A percentile compares a stretch with the other conserved stretches of the same genome.
These are phyloP conservation scores for Spatulosminthurus flaviceps DNA, from an alignment of 2,888 invertebrate species.

Conservation along the genomic window DNA sequence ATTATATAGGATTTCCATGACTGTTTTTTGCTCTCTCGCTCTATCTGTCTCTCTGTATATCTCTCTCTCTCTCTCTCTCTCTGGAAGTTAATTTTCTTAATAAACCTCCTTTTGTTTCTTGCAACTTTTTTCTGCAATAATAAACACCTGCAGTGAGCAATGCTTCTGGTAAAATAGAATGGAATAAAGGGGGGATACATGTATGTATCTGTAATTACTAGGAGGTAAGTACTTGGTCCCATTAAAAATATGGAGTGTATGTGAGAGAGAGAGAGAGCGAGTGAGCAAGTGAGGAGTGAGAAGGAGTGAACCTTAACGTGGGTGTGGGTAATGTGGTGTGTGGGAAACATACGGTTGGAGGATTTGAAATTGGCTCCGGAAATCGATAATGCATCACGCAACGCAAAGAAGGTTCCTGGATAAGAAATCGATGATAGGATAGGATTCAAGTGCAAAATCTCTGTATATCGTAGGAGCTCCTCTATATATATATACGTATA, in stretches of 20 bases:
- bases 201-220: too few relatives aligned
- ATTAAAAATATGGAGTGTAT: background rate
- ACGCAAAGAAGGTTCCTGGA: conserved; percentile 47
- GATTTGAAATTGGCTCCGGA: conserved; percentile 50
- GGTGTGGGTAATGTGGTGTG: background rate
- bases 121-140: too few relatives aligned
- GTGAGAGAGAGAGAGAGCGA: background rate
- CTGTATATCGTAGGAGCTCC: background rate
- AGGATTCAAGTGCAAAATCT: conserved; percentile 40
- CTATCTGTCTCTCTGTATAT: background rate
- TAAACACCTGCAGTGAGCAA: too few relatives aligned
- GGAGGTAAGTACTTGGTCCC: too few relatives aligned
- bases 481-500: too few relatives aligned
- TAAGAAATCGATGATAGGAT: conserved; percentile 54
- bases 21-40: background rate
- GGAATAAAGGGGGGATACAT: background rate
- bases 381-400: conserved; percentile 54
- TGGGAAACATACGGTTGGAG: conserved; percentile 41
- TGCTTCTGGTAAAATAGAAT: background rate
- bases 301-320: background rate
- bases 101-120: background rate
- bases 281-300: background rate
- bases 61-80: background rate
- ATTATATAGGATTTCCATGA: too few relatives aligned
- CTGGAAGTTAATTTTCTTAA: background rate